Percentiles rank a stretch among this genome's conserved stretches.
phyloP scores from a whole-genome alignment of 2,888 invertebrate species.

The Caenorhabditis uteleia region DNA sequence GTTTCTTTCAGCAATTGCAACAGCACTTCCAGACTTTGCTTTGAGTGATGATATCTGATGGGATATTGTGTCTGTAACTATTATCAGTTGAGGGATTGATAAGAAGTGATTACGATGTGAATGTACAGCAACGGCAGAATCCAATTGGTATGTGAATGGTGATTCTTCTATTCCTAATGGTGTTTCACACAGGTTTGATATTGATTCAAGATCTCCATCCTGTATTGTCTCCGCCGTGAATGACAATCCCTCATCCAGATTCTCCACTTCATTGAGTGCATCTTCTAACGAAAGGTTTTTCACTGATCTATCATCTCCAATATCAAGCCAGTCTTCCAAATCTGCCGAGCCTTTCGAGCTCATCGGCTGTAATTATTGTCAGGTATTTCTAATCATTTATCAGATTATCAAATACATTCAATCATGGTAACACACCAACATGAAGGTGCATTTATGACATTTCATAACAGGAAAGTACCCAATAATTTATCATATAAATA shows the following conservation, averaged over 20 bases:
- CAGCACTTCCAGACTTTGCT: slow-evolving; percentile 43
- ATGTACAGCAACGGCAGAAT: slow-evolving; percentile 39
- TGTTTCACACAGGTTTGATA: slow-evolving; percentile 19
- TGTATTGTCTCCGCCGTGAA: slow-evolving; percentile 23
- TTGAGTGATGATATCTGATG: slow-evolving; percentile 50
- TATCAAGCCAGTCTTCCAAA: slow-evolving; percentile 56
- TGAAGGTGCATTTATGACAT: too few relatives aligned
- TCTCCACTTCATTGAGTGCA: slow-evolving; percentile 48
- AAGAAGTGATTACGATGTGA: slow-evolving; percentile 31
- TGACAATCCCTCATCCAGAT: slow-evolving; percentile 36
- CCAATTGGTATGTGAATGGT: slow-evolving; percentile 38
- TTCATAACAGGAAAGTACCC: too few relatives aligned
- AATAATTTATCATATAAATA: too few relatives aligned
- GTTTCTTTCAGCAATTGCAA: slow-evolving; percentile 45
- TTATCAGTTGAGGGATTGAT: neutral
- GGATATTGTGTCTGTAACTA: slow-evolving; percentile 49
- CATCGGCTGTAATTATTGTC: slow-evolving; percentile 3
- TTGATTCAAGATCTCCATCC: slow-evolving; percentile 21
- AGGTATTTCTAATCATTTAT: too few relatives aligned
- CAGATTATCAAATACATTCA: too few relatives aligned
- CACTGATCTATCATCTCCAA: slow-evolving; percentile 44
- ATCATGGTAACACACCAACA: too few relatives aligned
- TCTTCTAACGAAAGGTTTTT: slow-evolving; percentile 60
- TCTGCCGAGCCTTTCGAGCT: slow-evolving; percentile 39
- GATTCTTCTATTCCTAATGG: slow-evolving; percentile 9